Evolutionary conservation across 2,888 invertebrate species (phyloP).

Genomic region (Dynastes grantii): DNA sequence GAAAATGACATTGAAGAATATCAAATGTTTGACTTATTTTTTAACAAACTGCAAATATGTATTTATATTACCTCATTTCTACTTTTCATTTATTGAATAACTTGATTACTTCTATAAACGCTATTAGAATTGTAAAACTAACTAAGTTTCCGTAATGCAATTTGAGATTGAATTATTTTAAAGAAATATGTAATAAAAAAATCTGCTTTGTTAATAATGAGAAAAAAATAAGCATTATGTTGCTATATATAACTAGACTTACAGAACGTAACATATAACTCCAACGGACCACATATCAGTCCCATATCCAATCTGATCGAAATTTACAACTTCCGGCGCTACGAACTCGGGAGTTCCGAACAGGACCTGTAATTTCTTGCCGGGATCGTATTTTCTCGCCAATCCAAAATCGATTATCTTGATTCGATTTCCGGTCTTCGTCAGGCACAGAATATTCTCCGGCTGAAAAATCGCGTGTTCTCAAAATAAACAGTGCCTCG

Average conservation of each 20-base stretch:
- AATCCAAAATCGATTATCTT: conserved; percentile 99
- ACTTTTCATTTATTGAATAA: too few relatives aligned
- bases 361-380: conserved; percentile 92
- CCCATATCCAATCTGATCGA: conserved; percentile 95
- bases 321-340: conserved; percentile 98
- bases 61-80: too few relatives aligned
- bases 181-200: too few relatives aligned
- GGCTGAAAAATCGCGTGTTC: conserved; percentile 77
- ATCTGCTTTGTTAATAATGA: too few relatives aligned
- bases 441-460: conserved; percentile 97
- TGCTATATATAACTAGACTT: conserved; percentile 70
- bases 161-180: too few relatives aligned
- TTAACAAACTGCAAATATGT: too few relatives aligned
- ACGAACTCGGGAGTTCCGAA: conserved; percentile 99
- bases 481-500: conserved; percentile 28
- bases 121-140: too few relatives aligned
- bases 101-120: too few relatives aligned
- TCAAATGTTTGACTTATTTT: too few relatives aligned
- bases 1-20: too few relatives aligned
- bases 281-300: conserved; percentile 99
- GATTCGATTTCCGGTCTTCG: conserved; percentile 96
- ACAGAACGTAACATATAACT: conserved; percentile 98
- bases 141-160: too few relatives aligned
- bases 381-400: conserved; percentile 92
- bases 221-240: too few relatives aligned